A percentile compares a stretch with the other conserved stretches of the same genome.
These are phyloP conservation scores for Cygnus olor DNA, from an alignment of 2,797 vertebrate genomes.

Conservation along the genomic window DNA sequence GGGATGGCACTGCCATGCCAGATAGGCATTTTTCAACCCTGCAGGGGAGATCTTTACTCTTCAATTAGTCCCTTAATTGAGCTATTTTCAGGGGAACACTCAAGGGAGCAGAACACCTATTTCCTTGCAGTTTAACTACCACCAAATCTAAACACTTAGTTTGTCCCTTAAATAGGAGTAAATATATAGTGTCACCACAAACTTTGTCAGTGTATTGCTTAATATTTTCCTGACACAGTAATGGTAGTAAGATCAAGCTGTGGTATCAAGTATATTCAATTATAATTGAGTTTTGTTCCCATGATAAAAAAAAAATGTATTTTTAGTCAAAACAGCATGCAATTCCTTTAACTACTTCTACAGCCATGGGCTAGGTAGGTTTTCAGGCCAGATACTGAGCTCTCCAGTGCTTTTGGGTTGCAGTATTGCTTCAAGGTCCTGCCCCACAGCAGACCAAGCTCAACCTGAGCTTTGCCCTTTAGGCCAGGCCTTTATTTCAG, in stretches of 20 bases:
- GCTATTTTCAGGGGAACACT: constrained; percentile 43
- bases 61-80: constrained; percentile 67
- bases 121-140: not conserved
- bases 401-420: not conserved
- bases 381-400: not conserved
- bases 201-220: not conserved
- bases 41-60: not conserved
- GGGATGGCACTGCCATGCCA: not conserved
- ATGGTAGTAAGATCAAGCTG: not conserved
- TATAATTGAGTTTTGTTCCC: not conserved
- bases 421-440: not conserved
- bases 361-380: not conserved
- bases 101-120: constrained; percentile 38
- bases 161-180: constrained; percentile 24
- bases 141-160: not conserved
- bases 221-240: not conserved
- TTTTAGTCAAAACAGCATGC: not conserved
- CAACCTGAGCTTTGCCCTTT: not conserved
- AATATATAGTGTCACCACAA: not conserved
- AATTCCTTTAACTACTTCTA: not conserved
- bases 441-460: not conserved
- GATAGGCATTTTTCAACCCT: constrained; percentile 22
- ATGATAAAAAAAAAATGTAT: not conserved
- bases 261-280: not conserved
- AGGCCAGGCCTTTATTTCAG: not conserved